These are phyloP conservation scores for Trematomus bernacchii DNA, from an alignment of 2,797 vertebrate genomes.

Conservation along the genomic window DNA sequence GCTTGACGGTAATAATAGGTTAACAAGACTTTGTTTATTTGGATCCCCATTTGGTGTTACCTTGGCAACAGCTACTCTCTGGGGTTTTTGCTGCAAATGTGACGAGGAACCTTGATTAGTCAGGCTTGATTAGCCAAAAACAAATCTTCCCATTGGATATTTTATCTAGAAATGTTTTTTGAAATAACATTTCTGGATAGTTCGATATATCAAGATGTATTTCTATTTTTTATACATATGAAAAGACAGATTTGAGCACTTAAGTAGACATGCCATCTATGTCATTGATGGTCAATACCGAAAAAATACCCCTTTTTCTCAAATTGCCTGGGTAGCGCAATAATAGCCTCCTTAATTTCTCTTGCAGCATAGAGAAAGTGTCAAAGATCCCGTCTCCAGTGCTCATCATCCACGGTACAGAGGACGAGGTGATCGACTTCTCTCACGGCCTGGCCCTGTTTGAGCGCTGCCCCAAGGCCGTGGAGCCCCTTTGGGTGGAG, in stretches of 20 bases:
- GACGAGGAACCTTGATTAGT: conserved; percentile 1
- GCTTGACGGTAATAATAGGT: neutral
- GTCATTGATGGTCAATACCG: neutral
- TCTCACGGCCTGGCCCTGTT: conserved; percentile 96
- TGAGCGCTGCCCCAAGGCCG: conserved; percentile 96
- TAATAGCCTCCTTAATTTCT: neutral
- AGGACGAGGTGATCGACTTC: conserved; percentile 99
- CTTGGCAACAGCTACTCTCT: conserved; percentile 16
- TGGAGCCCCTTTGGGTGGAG: conserved; percentile 99
- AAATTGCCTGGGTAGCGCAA: neutral
- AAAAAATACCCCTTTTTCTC: neutral
- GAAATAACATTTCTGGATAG: neutral
- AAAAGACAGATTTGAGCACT: neutral
- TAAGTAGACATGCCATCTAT: neutral
- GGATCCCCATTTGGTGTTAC: conserved; percentile 14
- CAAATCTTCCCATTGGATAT: neutral
- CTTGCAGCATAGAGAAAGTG: conserved; percentile 96
- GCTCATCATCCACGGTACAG: conserved; percentile 98
- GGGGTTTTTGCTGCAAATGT: neutral
- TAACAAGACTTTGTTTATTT: conserved; percentile 6
- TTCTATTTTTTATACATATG: too few species aligned
- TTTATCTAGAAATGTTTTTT: neutral
- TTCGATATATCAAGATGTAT: too few species aligned
- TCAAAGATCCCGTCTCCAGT: conserved; percentile 98
- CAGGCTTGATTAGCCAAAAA: neutral